A percentile compares a stretch with the other conserved stretches of the same genome.
Evolutionary conservation across 1,140 invertebrate genomes (phyloP).

Genomic region (Pteromalus puparum): DNA sequence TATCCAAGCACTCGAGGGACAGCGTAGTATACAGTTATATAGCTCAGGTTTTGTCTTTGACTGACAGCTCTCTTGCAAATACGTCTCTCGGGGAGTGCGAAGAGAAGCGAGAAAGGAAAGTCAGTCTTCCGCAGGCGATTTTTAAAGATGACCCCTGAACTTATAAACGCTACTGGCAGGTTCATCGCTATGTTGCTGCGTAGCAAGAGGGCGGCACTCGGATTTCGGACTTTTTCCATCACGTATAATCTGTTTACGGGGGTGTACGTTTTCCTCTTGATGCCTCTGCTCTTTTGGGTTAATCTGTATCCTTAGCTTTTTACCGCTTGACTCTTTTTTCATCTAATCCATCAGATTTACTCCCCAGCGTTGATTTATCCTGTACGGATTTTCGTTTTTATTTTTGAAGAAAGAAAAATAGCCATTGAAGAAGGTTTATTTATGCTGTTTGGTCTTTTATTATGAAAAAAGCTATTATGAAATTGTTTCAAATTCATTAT

Average conservation of each 20-base stretch:
- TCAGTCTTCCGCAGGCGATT: slow-evolving; percentile 43
- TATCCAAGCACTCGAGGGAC: slow-evolving; percentile 47
- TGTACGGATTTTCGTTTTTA: too few species aligned
- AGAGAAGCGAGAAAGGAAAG: slow-evolving; percentile 1
- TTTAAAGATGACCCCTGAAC: slow-evolving; percentile 47
- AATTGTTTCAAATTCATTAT: too few species aligned
- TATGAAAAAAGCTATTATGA: too few species aligned
- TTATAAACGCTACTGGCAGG: neutral
- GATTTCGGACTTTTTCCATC: neutral
- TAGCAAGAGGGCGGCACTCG: neutral
- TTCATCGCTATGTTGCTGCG: neutral
- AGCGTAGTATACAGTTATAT: neutral
- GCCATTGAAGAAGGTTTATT: too few species aligned
- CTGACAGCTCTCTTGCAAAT: slow-evolving; percentile 33
- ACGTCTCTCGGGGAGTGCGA: slow-evolving; percentile 12
- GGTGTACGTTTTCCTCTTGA: too few species aligned
- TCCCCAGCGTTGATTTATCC: too few species aligned
- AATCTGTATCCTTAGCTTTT: neutral
- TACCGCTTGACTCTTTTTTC: too few species aligned
- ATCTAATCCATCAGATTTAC: too few species aligned
- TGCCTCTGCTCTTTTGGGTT: neutral
- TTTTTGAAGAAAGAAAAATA: too few species aligned
- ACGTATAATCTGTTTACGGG: too few species aligned
- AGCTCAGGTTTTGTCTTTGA: slow-evolving; percentile 18
- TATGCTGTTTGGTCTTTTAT: too few species aligned